These are phyloP conservation scores for Liolophura sinensis DNA, from an alignment of 1,140 invertebrate species.

Conservation along the genomic window DNA sequence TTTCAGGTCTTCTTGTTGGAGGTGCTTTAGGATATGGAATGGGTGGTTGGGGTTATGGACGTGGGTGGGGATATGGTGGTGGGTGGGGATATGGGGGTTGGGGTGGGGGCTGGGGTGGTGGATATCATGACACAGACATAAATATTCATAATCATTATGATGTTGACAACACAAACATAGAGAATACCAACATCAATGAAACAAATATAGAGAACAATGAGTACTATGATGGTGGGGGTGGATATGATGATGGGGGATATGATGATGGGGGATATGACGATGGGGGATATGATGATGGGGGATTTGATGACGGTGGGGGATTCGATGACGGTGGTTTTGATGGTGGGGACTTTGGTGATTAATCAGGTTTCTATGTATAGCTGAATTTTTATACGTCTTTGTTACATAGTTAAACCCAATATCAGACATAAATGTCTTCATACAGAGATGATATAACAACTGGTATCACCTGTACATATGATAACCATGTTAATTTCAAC, in stretches of 20 bases:
- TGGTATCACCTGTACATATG: no score
- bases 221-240: constrained; percentile 8
- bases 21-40: constrained; percentile 17
- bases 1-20: constrained; percentile 15
- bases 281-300: constrained; percentile 9
- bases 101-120: constrained; percentile 6
- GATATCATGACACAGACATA: constrained; percentile 13
- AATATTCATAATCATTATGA: constrained; percentile 19
- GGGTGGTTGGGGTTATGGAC: constrained; percentile 13
- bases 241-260: constrained; percentile 12
- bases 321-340: constrained; percentile 13
- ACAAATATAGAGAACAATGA: constrained; percentile 14
- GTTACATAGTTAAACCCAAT: no score
- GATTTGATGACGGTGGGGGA: constrained; percentile 10
- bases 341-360: constrained; percentile 11
- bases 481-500: no score
- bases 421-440: no score
- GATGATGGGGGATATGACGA: constrained; percentile 12
- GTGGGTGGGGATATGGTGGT: constrained; percentile 8
- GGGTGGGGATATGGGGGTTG: not conserved
- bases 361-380: not conserved
- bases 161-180: constrained; percentile 15
- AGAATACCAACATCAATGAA: constrained; percentile 13
- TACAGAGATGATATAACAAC: no score
- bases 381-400: no score